phyloP scores from a whole-genome alignment of 2,113 vertebrate genomes.

The Caretta caretta region DNA sequence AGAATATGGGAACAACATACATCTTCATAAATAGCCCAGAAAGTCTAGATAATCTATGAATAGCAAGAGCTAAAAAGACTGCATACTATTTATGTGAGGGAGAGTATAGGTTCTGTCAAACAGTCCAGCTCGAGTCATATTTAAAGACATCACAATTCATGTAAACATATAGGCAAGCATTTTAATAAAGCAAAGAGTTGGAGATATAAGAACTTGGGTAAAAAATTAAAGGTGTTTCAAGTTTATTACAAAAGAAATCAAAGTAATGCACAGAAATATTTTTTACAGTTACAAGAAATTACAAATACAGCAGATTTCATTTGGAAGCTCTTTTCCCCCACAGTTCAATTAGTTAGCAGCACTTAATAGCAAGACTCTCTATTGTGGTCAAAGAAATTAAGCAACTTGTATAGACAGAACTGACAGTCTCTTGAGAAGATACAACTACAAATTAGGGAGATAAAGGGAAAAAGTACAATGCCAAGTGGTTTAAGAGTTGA shows the following conservation, averaged over 20 bases:
- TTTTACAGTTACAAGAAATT: neutral
- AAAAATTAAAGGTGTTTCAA: neutral
- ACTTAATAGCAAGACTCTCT: fast-evolving
- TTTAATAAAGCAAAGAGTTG: neutral
- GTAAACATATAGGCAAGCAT: fast-evolving
- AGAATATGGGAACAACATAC: neutral
- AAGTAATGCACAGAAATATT: neutral
- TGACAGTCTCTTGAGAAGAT: fast-evolving
- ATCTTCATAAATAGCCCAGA: neutral
- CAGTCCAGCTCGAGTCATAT: neutral
- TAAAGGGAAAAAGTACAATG: neutral
- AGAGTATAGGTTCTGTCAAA: neutral
- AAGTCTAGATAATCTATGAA: fast-evolving
- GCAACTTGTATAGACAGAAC: fast-evolving
- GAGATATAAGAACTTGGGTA: neutral
- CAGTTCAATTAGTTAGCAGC: neutral
- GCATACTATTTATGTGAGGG: too few species aligned
- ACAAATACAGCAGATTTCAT: neutral
- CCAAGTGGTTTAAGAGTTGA: neutral
- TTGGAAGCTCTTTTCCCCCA: neutral
- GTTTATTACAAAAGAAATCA: neutral
- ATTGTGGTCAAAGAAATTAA: fast-evolving
- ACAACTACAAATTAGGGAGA: neutral
- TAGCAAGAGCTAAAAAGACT: too few species aligned
- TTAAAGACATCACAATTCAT: neutral